Evolutionary conservation across 1,140 invertebrate species (phyloP).

Genomic region (Littorina saxatilis): DNA sequence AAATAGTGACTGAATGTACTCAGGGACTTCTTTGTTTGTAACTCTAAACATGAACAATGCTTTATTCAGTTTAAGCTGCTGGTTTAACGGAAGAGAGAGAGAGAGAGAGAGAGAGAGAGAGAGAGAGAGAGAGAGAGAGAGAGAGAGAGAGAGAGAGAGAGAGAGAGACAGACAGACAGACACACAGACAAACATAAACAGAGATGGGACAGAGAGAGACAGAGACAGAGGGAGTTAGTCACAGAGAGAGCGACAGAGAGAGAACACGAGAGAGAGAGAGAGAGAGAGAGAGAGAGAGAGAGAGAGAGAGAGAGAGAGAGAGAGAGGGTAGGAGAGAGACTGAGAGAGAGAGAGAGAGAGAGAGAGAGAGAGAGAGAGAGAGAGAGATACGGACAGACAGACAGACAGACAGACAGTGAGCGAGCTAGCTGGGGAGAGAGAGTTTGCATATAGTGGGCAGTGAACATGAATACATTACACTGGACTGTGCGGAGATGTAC

Average conservation of each 20-base stretch:
- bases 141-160: neutral
- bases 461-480: neutral
- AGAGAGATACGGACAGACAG: no score
- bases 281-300: neutral
- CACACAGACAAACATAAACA: no score
- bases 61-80: neutral
- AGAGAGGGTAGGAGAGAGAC: neutral
- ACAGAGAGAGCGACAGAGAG: neutral
- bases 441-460: neutral
- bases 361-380: slow-evolving; percentile 1
- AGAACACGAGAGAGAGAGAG: neutral
- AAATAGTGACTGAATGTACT: no score
- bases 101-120: slow-evolving; percentile 1
- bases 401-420: no score
- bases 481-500: neutral
- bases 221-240: neutral
- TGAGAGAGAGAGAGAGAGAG: neutral
- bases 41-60: no score
- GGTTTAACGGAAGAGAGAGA: neutral
- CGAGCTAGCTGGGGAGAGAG: no score
- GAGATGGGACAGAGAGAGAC: neutral
- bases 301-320: neutral
- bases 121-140: neutral
- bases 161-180: neutral
- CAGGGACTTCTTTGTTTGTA: no score